These are phyloP conservation scores for Pseudorhombus dupliciocellatus DNA, from an alignment of 2,113 vertebrate species.

Conservation along the genomic window DNA sequence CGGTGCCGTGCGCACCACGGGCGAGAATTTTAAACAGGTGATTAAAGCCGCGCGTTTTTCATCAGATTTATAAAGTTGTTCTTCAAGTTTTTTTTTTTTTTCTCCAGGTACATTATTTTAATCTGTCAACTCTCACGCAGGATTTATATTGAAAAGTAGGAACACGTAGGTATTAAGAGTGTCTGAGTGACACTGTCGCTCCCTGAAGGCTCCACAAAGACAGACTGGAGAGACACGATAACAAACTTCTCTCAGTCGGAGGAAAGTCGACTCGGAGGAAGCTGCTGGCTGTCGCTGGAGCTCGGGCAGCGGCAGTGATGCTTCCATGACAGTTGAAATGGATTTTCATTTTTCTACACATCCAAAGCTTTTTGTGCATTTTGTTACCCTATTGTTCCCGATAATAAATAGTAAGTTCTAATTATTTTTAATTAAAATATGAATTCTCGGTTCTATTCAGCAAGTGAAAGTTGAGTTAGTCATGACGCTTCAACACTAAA, in stretches of 20 bases:
- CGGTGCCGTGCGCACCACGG: conserved; percentile 5
- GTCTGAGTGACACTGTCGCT: conserved; percentile 8
- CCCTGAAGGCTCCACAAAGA: conserved; percentile 6
- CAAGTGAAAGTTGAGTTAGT: background rate
- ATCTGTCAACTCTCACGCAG: conserved; percentile 32
- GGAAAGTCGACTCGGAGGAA: background rate
- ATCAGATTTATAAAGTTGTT: conserved; percentile 21
- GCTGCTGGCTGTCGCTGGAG: background rate
- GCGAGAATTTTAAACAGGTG: conserved; percentile 43
- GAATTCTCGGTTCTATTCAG: too few species aligned
- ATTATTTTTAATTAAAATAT: too few species aligned
- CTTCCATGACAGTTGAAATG: background rate
- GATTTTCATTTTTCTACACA: too few species aligned
- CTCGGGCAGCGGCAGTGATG: background rate
- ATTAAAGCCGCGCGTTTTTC: conserved; percentile 10
- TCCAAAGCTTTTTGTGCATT: too few species aligned
- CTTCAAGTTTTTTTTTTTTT: conserved; percentile 11
- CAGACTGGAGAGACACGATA: background rate
- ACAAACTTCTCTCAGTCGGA: background rate
- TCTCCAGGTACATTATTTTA: conserved; percentile 23
- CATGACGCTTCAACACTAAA: too few species aligned
- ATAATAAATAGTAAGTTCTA: too few species aligned
- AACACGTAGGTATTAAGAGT: background rate
- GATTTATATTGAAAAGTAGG: conserved; percentile 13
- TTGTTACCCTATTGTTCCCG: too few species aligned